Conservation (phyloP, 2,888 invertebrate species). For the Trypoxylon attenuatum region DNA sequence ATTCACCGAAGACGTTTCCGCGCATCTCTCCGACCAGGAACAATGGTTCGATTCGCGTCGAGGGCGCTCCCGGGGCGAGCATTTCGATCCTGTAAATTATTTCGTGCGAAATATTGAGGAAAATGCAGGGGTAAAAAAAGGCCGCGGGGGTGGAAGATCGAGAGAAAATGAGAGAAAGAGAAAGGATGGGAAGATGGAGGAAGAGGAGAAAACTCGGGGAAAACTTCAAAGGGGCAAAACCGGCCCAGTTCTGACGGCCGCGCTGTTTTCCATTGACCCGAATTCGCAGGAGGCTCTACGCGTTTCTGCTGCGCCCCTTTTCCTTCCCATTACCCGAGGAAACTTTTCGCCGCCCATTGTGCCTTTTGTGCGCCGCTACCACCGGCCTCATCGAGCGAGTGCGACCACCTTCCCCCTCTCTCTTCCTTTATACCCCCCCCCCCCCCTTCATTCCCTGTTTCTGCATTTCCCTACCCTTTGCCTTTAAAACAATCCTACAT, state of each 20-base stretch:
- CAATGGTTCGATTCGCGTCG: no score
- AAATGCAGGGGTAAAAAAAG: slow-evolving; percentile 4
- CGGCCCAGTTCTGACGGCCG: slow-evolving; percentile 20
- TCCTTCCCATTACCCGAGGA: slow-evolving; percentile 28
- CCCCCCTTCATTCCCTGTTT: not conserved
- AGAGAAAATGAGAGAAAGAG: no score
- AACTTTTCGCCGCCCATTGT: slow-evolving; percentile 50
- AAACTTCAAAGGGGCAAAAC: slow-evolving; percentile 40
- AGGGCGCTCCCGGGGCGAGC: not conserved
- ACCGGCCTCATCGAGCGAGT: slow-evolving; percentile 24
- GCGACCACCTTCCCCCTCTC: not conserved
- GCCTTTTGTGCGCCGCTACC: slow-evolving; percentile 37
- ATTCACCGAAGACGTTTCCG: no score
- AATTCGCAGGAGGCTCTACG: slow-evolving; percentile 35
- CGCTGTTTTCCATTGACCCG: slow-evolving; percentile 46
- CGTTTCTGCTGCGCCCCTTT: slow-evolving; percentile 10
- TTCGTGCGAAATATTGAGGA: not conserved
- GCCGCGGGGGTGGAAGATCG: no score
- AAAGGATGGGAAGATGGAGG: no score
- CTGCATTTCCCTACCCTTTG: not conserved
- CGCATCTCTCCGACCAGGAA: no score
- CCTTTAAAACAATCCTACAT: slow-evolving; percentile 18
- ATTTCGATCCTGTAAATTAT: slow-evolving; percentile 6
- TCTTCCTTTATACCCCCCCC: slow-evolving; percentile 16
- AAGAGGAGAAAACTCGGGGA: slow-evolving; percentile 8